Conservation (phyloP, 2,888 invertebrate genomes). For the Dicranocentrus wangi region DNA sequence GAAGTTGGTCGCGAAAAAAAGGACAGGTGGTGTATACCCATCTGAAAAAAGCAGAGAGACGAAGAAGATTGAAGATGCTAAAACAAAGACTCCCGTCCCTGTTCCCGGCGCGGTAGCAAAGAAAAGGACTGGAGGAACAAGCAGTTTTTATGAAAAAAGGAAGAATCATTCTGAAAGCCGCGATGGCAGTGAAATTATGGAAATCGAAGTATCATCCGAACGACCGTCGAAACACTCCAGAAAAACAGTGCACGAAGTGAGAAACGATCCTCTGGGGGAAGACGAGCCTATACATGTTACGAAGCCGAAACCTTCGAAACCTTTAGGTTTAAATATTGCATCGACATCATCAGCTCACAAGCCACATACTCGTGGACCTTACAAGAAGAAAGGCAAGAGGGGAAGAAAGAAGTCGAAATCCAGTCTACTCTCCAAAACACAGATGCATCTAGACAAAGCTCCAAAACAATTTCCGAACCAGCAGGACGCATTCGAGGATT, state of each 20-base stretch:
- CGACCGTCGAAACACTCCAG: not conserved
- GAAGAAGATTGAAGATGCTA: not conserved
- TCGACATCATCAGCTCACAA: not conserved
- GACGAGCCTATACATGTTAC: too few relatives aligned
- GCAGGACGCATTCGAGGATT: not conserved
- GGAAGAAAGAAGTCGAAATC: conserved; percentile 19
- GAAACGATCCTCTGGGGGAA: too few relatives aligned
- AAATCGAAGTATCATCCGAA: not conserved
- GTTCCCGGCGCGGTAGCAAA: not conserved
- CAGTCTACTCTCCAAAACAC: not conserved
- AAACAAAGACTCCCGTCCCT: not conserved
- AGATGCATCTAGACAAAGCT: not conserved
- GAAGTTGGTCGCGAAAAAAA: conserved; percentile 46
- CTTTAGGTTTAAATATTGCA: too few relatives aligned
- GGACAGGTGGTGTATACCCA: conserved; percentile 44
- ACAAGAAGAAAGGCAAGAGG: conserved; percentile 34
- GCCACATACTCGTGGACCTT: not conserved
- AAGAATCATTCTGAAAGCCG: not conserved
- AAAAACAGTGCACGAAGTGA: conserved; percentile 10
- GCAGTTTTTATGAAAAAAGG: not conserved
- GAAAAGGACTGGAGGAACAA: conserved; percentile 7
- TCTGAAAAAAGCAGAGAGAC: conserved; percentile 19
- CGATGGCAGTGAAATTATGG: not conserved
- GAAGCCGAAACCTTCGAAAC: too few relatives aligned
- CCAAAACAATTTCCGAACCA: not conserved